Percentiles rank a stretch among this genome's conserved stretches.
phyloP scores from a whole-genome alignment of 2,797 vertebrate genomes.

The Pseudochirops cupreus region DNA sequence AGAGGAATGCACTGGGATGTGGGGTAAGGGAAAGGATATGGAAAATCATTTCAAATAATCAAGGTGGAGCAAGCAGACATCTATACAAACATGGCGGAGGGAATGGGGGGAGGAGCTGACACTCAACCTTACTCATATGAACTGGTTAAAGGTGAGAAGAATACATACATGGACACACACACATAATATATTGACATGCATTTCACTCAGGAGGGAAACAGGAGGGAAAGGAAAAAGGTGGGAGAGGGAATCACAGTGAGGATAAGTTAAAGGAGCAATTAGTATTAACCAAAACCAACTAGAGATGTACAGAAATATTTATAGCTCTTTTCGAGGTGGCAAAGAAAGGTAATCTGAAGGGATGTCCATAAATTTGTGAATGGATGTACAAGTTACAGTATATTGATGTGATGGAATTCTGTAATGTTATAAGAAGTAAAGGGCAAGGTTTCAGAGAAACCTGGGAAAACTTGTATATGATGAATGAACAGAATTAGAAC shows the following conservation, averaged over 20 bases:
- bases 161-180: not conserved
- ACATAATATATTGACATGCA: not conserved
- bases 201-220: not conserved
- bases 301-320: not conserved
- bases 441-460: not conserved
- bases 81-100: not conserved
- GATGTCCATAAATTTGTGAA: not conserved
- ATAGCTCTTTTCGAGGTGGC: not conserved
- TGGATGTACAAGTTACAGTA: not conserved
- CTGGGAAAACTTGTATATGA: not conserved
- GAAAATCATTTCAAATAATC: not conserved
- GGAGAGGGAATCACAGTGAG: not conserved
- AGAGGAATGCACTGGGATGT: not conserved
- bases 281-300: not conserved
- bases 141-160: not conserved
- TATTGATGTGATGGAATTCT: not conserved
- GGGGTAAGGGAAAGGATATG: not conserved
- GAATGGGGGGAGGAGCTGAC: not conserved
- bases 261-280: not conserved
- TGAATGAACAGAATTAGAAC: not conserved
- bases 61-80: not conserved
- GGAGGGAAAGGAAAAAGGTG: not conserved
- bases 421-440: not conserved
- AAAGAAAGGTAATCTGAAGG: not conserved
- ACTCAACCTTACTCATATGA: not conserved